Evolutionary conservation across 2,888 invertebrate species (phyloP), one percentile per base, ranked within the genome.

Genomic region (Limenitis camilla): DNA sequence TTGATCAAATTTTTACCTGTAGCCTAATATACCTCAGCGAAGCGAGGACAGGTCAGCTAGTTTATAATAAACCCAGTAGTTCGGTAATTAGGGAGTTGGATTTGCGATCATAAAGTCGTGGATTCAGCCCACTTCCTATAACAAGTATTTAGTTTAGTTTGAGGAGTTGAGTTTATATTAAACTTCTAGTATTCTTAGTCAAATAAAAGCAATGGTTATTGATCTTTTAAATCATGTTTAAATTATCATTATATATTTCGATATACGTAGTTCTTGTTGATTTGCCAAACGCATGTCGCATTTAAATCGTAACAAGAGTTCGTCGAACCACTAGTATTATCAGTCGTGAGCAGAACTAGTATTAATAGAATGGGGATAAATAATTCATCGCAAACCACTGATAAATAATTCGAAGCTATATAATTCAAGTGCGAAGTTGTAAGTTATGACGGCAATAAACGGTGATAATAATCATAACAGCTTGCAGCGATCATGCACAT

Each of bases 361-460:
- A 54, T 56, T 56, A 48, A 56, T 59, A 54, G 47, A 50, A 56
- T 49, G 47, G 49, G 51, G n/a, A 58, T 51, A 58, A 56, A 58
- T 56, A 53, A 51, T 47, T 58, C 45, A 58, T 48, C 40, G 40
- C 49, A 38, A 52, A 56, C 32, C 49, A 44, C 41, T 49, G 56
- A 56, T 56, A 57, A 53, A 57, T 52, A 52, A 55, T 46, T 49
- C 42, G 49, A 56, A 47, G 52, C 50, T 42, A 52, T 54, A 52
- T 52, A 52, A 57, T 53, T 56, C 52, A 57, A 53, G 52, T 48
- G 52, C 49, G 46, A 48, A 53, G 48, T 55, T n/a, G 52, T 56
- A 55, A 62, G 49, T 58, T 61, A 61, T 59, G 55, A 58, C 52
- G 36, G 57, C 55, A 60, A 55, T 62, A 60, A 61, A 53, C 45